Base-by-base conservation (phyloP, 2,888 invertebrate species). In the Agrypnus murinus region DNA sequence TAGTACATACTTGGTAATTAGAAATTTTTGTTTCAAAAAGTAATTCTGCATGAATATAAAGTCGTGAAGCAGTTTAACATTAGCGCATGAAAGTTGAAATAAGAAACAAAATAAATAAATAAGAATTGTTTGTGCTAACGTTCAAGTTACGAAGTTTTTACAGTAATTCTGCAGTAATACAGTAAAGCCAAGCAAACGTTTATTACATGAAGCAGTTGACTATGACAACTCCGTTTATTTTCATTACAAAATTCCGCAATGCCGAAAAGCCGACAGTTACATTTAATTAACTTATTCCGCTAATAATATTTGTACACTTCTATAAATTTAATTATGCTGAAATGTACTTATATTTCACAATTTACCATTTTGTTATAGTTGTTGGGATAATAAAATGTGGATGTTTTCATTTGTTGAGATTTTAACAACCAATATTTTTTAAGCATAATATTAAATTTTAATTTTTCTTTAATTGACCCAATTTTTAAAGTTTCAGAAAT, bases 141-240 rank as follows among this genome's bases (percentile, higher is more conserved):
- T 58, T 57, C n/a, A n/a, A n/a, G 64, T 53, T 64, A 64, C 69
- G 58, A 68, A 69, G 71, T 67, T 67, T 67, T 71, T 71, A 67
- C 53, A 58, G 67, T 48, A 67, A 71, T 71, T 67, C 58, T 63
- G 58, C 67, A 71, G 67, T 67, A 67, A 67, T 71, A 63, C 64
- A 48, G 43, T 43, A 45, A 71, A 71, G 48, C 71, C 67, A 48
- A 66, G 55, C 46, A 71, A 25, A 50, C 71, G 71, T 71, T 71
- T 71, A 71, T 71, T 71, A 71, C 71, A 67, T 53, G 63, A 59
- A 71, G 64, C 66, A 66, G 71, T 67, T 63, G 66, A 67, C 58
- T 71, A 63, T 66, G 71, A 71, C 71, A 71, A 71, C 71, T 71
- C 60, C 63, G 71, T 71, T 71, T 71, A 59, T 71, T 71, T 71